Conservation (phyloP, 2,113 vertebrate species). For the Myxocyprinus asiaticus region DNA sequence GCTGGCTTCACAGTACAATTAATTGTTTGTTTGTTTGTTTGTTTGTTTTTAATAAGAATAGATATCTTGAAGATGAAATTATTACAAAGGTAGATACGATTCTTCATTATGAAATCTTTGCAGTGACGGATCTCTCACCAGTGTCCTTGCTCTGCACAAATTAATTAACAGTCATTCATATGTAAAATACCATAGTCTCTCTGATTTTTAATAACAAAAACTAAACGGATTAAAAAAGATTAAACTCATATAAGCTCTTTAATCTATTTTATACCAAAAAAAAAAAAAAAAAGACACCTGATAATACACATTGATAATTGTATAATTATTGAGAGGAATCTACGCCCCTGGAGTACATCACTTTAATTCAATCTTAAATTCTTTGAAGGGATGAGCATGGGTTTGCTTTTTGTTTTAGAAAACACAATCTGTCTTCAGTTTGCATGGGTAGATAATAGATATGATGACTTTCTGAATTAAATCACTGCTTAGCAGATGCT, state of each 20-base stretch:
- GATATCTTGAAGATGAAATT: neutral
- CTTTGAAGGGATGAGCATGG: neutral
- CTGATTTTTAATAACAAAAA: neutral
- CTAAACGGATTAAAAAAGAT: neutral
- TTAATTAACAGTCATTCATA: conserved; percentile 9
- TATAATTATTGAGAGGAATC: neutral
- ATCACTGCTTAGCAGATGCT: too few relatives aligned
- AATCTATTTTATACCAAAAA: too few relatives aligned
- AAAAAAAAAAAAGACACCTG: neutral
- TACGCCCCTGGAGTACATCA: too few relatives aligned
- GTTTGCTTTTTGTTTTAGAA: conserved; percentile 28
- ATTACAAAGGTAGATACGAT: neutral
- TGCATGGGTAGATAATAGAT: too few relatives aligned
- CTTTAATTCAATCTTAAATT: neutral
- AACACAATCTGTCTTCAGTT: too few relatives aligned
- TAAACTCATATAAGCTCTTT: neutral
- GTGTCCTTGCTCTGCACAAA: neutral
- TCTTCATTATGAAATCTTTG: neutral
- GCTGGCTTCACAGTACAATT: too few relatives aligned
- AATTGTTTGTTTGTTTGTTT: too few relatives aligned
- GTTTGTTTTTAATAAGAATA: too few relatives aligned
- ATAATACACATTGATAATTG: neutral
- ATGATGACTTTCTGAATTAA: too few relatives aligned
- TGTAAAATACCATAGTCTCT: conserved; percentile 9
- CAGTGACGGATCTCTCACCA: neutral